Base-by-base conservation (phyloP, 2,797 vertebrate genomes). In the Spinibarbus caldwelli region DNA sequence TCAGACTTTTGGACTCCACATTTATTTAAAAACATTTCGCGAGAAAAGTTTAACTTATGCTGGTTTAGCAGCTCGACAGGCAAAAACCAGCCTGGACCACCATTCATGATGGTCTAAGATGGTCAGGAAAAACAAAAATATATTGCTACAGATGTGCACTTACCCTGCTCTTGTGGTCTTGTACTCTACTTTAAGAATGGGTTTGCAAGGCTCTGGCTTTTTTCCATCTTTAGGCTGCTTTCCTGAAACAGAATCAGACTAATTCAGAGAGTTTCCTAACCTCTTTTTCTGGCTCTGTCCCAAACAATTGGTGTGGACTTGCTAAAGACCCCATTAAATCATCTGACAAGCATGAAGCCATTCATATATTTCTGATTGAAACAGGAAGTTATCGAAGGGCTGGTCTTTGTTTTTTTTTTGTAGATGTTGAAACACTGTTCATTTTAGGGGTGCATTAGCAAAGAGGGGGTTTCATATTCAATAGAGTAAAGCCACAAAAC, bases 201-300 rank as follows among this genome's bases (percentile, higher is more conserved):
- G 98, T 95, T 99, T 99, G 95, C 98, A 99, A 68, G 98, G 96
- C 92, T 99, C 98, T 94, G 98, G 97, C 94, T 99, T 99, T 95
- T 99, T 99, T 90, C 98, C 98, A 91, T 99, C 98, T 94, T 99
- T 99, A 93, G 98, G 95, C 92, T 99, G 97, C 93, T 99, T 99
- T 95, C 97, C 98, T 99, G 94, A 93, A 96, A 95, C 84, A 95
- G 92, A 95, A 93, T 41, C 47, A 83, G 19, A 76, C 72, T 71
- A 34, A 57, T 68, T 78, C 29, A 84, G 72, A 83, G 4, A 41
- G 19, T 52, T 77, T 59, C n/a, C 62, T 54, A 26, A 38, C 57
- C 38, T 26, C 41, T 19, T 72, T 54, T n/a, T 8, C 21, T 43
- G 26, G 12, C 11, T 29, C 31, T 62, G 5, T 77, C 62, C 11